phyloP scores from a whole-genome alignment of 2,888 invertebrate genomes.

The Epinotia bilunana region DNA sequence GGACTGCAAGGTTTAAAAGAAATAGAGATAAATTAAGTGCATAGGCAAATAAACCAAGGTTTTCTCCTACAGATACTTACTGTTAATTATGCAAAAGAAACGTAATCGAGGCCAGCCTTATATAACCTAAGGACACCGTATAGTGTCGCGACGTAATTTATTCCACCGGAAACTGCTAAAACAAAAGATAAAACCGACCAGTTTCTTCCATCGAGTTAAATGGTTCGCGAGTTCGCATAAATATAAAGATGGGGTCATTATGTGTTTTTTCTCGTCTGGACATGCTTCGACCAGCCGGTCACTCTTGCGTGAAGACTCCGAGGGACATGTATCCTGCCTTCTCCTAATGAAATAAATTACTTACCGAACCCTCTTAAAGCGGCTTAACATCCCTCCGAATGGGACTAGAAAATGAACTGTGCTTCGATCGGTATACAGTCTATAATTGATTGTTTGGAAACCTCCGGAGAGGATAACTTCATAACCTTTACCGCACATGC shows the following conservation, averaged over 20 bases:
- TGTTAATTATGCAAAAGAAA: slow-evolving; percentile 28
- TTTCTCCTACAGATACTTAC: background rate
- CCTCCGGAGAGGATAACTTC: slow-evolving; percentile 65
- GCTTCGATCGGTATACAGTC: slow-evolving; percentile 4
- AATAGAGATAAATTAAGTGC: background rate
- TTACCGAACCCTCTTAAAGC: slow-evolving; percentile 50
- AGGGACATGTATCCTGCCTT: slow-evolving; percentile 83
- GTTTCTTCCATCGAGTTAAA: slow-evolving; percentile 74
- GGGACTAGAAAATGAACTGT: slow-evolving; percentile 49
- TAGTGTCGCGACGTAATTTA: slow-evolving; percentile 63
- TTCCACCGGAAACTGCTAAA: slow-evolving; percentile 73
- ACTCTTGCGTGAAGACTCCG: slow-evolving; percentile 79
- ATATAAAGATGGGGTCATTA: slow-evolving; percentile 62
- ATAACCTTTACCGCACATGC: slow-evolving; percentile 69
- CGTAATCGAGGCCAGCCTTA: slow-evolving; percentile 37
- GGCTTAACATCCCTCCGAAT: slow-evolving; percentile 42
- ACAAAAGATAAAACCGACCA: slow-evolving; percentile 74
- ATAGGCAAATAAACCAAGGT: background rate
- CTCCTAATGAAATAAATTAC: slow-evolving; percentile 83
- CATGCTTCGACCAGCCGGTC: slow-evolving; percentile 68
- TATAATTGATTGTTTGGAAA: slow-evolving; percentile 43
- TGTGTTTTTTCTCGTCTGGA: slow-evolving; percentile 78
- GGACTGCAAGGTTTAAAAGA: background rate
- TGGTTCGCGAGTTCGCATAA: slow-evolving; percentile 74
- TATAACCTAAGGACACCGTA: slow-evolving; percentile 34